Evolutionary conservation across 2,797 vertebrate species (phyloP).

Genomic region (Gallinago nigripennis): DNA sequence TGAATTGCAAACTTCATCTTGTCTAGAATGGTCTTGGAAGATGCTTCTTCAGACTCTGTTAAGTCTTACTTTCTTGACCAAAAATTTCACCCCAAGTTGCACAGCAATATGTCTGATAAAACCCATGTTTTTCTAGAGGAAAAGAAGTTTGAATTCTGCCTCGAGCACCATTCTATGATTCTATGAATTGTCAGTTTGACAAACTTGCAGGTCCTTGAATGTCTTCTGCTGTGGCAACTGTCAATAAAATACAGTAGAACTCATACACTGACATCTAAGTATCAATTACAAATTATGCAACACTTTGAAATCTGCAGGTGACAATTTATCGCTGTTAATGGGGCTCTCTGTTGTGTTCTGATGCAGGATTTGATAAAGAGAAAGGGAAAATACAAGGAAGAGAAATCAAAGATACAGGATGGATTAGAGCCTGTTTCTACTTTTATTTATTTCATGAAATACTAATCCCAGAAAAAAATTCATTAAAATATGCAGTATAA

Average conservation of each 20-base stretch:
- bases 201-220: not conserved
- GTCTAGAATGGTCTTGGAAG: not conserved
- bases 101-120: not conserved
- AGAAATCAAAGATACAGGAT: not conserved
- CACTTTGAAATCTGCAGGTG: not conserved
- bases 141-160: not conserved
- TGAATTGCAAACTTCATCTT: not conserved
- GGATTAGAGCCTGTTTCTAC: not conserved
- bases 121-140: not conserved
- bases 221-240: not conserved
- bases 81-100: not conserved
- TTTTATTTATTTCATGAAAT: not conserved
- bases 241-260: not conserved
- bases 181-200: not conserved
- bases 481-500: not conserved
- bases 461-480: not conserved
- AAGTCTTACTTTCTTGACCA: not conserved
- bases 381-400: not conserved
- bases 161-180: not conserved
- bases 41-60: not conserved
- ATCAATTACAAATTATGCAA: not conserved
- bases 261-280: not conserved
- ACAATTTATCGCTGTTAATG: not conserved
- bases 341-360: not conserved
- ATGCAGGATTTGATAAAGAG: not conserved